Conservation (phyloP, 2,797 vertebrate genomes). For the Adrianichthys oophorus region DNA sequence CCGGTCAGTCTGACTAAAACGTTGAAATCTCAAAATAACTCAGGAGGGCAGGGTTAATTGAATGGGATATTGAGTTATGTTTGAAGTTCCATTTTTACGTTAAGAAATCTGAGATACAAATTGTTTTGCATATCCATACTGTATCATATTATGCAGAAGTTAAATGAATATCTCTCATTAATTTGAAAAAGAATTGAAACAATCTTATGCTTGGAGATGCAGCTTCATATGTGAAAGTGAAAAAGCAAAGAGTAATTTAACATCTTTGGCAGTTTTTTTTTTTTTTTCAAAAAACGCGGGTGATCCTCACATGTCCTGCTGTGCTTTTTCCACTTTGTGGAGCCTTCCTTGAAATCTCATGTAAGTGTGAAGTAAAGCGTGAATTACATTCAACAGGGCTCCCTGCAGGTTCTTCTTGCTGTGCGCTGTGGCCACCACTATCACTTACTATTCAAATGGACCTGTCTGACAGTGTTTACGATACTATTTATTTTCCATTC, state of each 20-base stretch:
- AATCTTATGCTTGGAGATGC: neutral
- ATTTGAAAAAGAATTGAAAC: neutral
- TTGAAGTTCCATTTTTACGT: too few species aligned
- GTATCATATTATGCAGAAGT: too few species aligned
- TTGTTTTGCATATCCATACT: too few species aligned
- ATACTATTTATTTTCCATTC: constrained; percentile 25
- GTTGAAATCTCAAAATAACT: too few species aligned
- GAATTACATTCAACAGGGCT: constrained; percentile 38
- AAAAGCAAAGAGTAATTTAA: rapidly evolving
- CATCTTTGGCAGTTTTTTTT: neutral
- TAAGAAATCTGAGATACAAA: too few species aligned
- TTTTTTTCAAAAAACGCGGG: neutral
- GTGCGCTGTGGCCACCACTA: neutral
- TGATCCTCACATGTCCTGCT: constrained; percentile 2
- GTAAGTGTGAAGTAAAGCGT: constrained; percentile 32
- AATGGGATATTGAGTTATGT: too few species aligned
- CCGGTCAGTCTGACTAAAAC: too few species aligned
- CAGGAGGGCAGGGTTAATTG: too few species aligned
- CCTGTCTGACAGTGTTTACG: constrained; percentile 19
- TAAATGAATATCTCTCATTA: too few species aligned
- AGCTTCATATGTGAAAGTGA: neutral
- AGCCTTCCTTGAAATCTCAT: constrained; percentile 28
- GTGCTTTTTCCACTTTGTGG: constrained; percentile 1
- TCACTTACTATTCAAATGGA: constrained; percentile 15
- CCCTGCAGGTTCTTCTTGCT: constrained; percentile 24